These are phyloP conservation scores for Channallabes apus DNA, from an alignment of 2,797 vertebrate species.

Conservation along the genomic window DNA sequence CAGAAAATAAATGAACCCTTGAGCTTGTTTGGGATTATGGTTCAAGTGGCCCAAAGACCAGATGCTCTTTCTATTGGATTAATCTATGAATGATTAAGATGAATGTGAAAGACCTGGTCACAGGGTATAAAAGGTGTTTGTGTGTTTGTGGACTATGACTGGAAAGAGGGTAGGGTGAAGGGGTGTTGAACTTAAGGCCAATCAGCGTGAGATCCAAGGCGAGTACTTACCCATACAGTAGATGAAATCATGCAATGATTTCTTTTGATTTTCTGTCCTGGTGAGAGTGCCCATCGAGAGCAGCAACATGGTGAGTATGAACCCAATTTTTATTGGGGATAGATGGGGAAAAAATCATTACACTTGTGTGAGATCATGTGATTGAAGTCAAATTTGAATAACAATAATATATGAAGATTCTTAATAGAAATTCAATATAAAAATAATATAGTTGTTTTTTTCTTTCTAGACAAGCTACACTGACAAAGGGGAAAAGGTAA, in stretches of 20 bases:
- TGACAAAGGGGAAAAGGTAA: constrained; percentile 84
- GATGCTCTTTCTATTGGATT: neutral
- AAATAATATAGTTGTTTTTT: constrained; percentile 32
- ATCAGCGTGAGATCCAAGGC: constrained; percentile 65
- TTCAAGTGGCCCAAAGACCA: neutral
- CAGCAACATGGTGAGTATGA: constrained; percentile 73
- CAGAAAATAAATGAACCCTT: constrained; percentile 7
- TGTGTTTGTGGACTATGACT: constrained; percentile 17
- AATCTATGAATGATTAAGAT: neutral
- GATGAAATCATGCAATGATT: neutral
- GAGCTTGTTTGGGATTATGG: neutral
- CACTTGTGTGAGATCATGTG: neutral
- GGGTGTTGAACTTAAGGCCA: constrained; percentile 72
- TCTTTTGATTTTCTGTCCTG: constrained; percentile 58
- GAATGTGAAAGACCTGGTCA: neutral
- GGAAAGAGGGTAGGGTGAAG: constrained; percentile 62
- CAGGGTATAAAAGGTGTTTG: constrained; percentile 18
- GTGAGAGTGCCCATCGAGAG: constrained; percentile 52
- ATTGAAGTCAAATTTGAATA: too few species aligned
- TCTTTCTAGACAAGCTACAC: constrained; percentile 77
- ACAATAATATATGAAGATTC: neutral
- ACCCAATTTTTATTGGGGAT: neutral
- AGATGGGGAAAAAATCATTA: neutral
- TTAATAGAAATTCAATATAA: neutral
- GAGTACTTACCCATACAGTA: constrained; percentile 71